Conservation (phyloP, 2,888 invertebrate genomes). For the Torymus aiolomorphi region DNA sequence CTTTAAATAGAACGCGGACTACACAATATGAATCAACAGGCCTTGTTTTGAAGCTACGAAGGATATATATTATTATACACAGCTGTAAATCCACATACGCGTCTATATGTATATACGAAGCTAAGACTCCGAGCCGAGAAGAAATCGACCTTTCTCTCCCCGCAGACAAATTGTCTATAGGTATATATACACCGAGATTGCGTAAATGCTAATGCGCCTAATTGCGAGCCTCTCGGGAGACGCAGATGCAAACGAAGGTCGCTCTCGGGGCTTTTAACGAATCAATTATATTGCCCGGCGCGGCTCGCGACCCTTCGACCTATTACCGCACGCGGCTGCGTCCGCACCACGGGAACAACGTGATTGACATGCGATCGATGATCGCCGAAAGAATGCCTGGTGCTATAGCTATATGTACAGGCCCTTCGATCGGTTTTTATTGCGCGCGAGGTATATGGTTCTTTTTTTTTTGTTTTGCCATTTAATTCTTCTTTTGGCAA, state of each 20-base stretch:
- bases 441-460: neutral
- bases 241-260: conserved; percentile 28
- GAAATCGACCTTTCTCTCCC: conserved; percentile 39
- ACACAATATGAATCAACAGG: no score
- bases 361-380: conserved; percentile 44
- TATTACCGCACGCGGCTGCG: neutral
- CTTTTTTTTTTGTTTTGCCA: conserved; percentile 27
- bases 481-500: conserved; percentile 23
- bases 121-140: neutral
- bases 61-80: neutral
- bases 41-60: no score
- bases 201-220: conserved; percentile 61
- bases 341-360: conserved; percentile 2
- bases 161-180: neutral
- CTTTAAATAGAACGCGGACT: no score
- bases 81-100: neutral
- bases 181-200: conserved; percentile 28
- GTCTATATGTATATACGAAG: neutral
- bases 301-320: conserved; percentile 21
- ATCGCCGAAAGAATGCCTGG: conserved; percentile 5
- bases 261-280: conserved; percentile 33
- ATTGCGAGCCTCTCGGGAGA: conserved; percentile 54
- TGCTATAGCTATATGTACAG: no score
- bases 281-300: conserved; percentile 30
- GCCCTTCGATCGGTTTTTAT: conserved; percentile 13